Base-by-base conservation (phyloP, 2,797 vertebrate species). In the Anabas testudineus region DNA sequence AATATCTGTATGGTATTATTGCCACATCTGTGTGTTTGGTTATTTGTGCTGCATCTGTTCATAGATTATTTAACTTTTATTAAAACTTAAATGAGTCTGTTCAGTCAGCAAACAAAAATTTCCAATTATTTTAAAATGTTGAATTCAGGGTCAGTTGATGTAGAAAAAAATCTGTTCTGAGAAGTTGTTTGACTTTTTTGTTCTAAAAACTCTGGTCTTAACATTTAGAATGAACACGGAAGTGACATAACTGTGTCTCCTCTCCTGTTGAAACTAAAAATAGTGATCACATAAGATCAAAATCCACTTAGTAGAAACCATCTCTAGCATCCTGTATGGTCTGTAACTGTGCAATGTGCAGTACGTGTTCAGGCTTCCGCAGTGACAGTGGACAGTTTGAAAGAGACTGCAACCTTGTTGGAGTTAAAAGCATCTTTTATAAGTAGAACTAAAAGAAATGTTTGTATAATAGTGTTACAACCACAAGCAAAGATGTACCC, bases 401-500 rank as follows among this genome's bases (percentile, higher is more conserved):
- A 72, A 64, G 49, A 46, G n/a, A 53, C 7, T 28, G 24, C 0
- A 15, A 67, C 51, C 65, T 71, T 74, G 49, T 3, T 43, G 10
- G 36, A 67, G 30, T 42, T 48, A 30, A 53, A 19, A 52, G 14
- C 22, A 28, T 54, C 13, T 30, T 18, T 36, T 45, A 15, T 61
- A 64, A 19, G 45, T 39, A 21, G 39, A 13, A 9, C 22, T 10
- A 32, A 37, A 46, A 56, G 34, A 67, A 10, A 22, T 12, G 55
- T 21, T 3, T 4, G 19, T 47, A 43, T 32, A 52, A 70, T 49
- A 42, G 36, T 39, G 52, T 71, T 41, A 26, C 34, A 59, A 36
- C 55, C 24, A 57, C 67, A 51, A 71, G 71, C 57, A 80, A 68
- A 62, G 69, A 78, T 56, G 45, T 59, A 28, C 62, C 80, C 59